phyloP scores from a whole-genome alignment of 2,797 vertebrate genomes.

The Natrix natrix region DNA sequence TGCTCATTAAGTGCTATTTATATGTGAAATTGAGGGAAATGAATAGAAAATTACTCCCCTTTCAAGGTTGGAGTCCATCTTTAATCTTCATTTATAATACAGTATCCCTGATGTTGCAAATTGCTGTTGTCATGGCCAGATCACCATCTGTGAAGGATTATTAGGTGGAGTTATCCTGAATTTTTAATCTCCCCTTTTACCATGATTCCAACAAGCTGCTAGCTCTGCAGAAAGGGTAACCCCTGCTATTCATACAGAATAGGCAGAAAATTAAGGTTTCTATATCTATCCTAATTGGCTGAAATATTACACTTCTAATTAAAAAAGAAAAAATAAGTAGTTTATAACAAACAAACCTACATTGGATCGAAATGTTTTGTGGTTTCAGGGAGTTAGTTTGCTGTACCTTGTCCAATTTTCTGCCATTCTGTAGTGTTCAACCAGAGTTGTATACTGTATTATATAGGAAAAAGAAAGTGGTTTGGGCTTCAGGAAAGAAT shows the following conservation, averaged over 20 bases:
- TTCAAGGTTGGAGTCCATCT: neutral
- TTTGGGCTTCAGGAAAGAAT: neutral
- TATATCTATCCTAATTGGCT: neutral
- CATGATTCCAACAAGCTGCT: neutral
- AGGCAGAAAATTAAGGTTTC: neutral
- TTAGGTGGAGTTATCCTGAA: neutral
- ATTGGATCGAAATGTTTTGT: neutral
- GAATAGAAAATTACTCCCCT: neutral
- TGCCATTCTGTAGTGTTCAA: neutral
- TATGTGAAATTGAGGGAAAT: neutral
- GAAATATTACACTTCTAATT: neutral
- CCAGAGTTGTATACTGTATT: neutral
- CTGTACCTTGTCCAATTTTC: neutral
- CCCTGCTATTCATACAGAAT: neutral
- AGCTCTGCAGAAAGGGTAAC: neutral
- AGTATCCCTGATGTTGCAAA: neutral
- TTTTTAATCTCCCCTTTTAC: neutral
- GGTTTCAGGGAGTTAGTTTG: neutral
- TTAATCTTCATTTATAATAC: neutral
- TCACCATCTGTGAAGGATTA: neutral
- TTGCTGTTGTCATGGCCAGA: neutral
- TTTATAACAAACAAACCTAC: neutral
- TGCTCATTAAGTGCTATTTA: neutral
- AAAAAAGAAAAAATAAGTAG: neutral
- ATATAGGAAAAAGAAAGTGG: neutral